Evolutionary conservation across 2,888 invertebrate genomes (phyloP).

Genomic region (Ennomos fuscantarius): DNA sequence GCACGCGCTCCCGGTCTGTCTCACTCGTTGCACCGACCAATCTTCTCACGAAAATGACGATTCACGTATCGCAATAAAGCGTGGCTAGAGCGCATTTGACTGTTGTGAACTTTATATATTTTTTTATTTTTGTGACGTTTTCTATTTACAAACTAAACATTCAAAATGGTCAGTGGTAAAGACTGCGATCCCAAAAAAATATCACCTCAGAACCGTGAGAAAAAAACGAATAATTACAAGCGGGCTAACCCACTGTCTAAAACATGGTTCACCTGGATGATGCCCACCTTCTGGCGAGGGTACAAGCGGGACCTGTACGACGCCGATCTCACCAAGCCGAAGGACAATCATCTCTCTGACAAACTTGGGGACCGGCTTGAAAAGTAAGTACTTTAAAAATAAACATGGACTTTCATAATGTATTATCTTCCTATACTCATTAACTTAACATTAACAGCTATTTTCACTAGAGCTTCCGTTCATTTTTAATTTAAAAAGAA

Average conservation of each 20-base stretch:
- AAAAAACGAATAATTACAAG: conserved; percentile 76
- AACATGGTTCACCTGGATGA: conserved; percentile 82
- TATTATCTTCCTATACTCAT: conserved; percentile 3
- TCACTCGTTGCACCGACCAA: conserved; percentile 54
- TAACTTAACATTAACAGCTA: conserved; percentile 6
- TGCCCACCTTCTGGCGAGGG: conserved; percentile 86
- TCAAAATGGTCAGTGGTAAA: conserved; percentile 81
- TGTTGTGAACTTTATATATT: conserved; percentile 24
- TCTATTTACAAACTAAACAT: conserved; percentile 29
- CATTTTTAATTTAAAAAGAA: too few species aligned
- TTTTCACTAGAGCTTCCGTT: neutral
- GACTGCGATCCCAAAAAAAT: conserved; percentile 74
- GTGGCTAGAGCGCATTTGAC: conserved; percentile 23
- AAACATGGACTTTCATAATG: too few species aligned
- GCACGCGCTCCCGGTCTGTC: conserved; percentile 61
- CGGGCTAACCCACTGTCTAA: conserved; percentile 74
- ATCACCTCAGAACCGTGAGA: conserved; percentile 76
- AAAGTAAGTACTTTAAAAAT: conserved; percentile 83
- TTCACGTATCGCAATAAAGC: conserved; percentile 52
- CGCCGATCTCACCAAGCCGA: conserved; percentile 88
- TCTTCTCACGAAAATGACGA: conserved; percentile 60
- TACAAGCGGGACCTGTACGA: conserved; percentile 87
- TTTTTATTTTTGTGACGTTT: conserved; percentile 35
- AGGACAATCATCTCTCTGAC: conserved; percentile 87
- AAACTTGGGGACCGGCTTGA: conserved; percentile 87